A percentile compares a stretch with the other conserved stretches of the same genome.
Evolutionary conservation across 1,140 invertebrate species (phyloP).

Genomic region (Caligus rogercresseyi): DNA sequence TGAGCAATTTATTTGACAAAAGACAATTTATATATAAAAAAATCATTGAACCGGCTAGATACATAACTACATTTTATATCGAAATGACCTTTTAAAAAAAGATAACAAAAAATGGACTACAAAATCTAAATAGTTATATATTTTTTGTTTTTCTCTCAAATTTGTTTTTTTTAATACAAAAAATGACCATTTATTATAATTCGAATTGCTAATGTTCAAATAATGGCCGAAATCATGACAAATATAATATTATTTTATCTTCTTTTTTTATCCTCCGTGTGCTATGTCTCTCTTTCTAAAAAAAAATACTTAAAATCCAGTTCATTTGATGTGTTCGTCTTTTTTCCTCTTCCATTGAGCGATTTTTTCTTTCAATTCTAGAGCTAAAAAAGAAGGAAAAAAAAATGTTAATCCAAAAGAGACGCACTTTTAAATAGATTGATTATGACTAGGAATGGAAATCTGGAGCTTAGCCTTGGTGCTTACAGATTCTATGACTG

Average conservation of each 20-base stretch:
- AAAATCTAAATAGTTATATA: not conserved
- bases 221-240: too few species aligned
- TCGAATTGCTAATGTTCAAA: too few species aligned
- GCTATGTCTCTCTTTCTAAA: too few species aligned
- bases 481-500: not conserved
- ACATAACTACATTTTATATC: not conserved
- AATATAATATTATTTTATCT: not conserved
- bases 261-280: not conserved
- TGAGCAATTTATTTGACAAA: too few species aligned
- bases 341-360: slow-evolving; percentile 52
- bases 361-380: slow-evolving; percentile 57
- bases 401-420: slow-evolving; percentile 16
- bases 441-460: not conserved
- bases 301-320: not conserved
- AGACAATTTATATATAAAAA: not conserved
- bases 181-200: not conserved
- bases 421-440: not conserved
- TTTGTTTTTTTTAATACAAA: too few species aligned
- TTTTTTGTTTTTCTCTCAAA: too few species aligned
- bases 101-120: not conserved
- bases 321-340: slow-evolving; percentile 1
- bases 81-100: not conserved
- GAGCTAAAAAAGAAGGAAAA: slow-evolving; percentile 36
- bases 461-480: not conserved
- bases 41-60: not conserved